phyloP scores from a whole-genome alignment of 2,888 invertebrate genomes.

The Drosophila tripunctata region DNA sequence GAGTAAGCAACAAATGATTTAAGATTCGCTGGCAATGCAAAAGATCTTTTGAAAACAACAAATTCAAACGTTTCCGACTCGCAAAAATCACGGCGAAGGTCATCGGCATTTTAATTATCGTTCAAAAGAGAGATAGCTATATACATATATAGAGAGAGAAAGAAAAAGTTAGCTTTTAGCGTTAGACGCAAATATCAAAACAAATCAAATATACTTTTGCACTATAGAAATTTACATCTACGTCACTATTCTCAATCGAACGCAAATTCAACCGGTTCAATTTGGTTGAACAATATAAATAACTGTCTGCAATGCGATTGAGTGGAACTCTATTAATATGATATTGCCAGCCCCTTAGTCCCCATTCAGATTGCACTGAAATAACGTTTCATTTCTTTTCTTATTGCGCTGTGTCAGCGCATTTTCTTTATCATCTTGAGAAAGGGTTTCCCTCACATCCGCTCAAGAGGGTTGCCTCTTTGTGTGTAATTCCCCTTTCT shows the following conservation, averaged over 20 bases:
- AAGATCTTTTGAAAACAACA: conserved; percentile 13
- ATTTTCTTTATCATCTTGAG: conserved; percentile 13
- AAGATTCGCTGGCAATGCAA: background rate
- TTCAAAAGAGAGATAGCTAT: background rate
- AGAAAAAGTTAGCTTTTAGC: background rate
- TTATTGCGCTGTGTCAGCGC: background rate
- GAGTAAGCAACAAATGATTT: conserved; percentile 35
- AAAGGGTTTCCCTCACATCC: conserved; percentile 7
- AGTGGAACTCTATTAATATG: conserved; percentile 6
- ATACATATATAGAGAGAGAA: background rate
- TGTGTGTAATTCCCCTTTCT: background rate
- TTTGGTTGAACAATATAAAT: conserved; percentile 25
- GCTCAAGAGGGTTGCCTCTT: conserved; percentile 21
- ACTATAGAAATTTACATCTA: conserved; percentile 18
- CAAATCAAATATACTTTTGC: conserved; percentile 18
- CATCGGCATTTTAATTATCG: conserved; percentile 35
- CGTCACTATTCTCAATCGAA: conserved; percentile 8
- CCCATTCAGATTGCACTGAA: conserved; percentile 1
- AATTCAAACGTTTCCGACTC: conserved; percentile 19
- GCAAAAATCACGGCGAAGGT: conserved; percentile 37
- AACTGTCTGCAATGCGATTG: conserved; percentile 2
- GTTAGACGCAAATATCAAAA: conserved; percentile 39
- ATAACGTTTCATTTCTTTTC: background rate
- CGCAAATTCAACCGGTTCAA: conserved; percentile 51
- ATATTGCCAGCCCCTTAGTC: background rate